phyloP scores from a whole-genome alignment of 2,113 vertebrate species.

The Toxostoma redivivum region DNA sequence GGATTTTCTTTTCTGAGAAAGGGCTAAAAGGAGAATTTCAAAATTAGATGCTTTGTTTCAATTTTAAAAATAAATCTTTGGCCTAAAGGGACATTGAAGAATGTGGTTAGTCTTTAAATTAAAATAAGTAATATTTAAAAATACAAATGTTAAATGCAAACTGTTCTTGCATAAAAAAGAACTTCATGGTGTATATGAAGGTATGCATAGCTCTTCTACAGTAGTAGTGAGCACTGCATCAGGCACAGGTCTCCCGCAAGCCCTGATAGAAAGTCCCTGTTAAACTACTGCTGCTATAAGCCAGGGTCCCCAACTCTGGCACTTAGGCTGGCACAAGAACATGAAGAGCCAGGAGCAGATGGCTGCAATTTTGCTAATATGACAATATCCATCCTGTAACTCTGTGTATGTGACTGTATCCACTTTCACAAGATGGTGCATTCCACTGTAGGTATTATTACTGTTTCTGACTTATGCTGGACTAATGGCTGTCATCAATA shows the following conservation, averaged over 20 bases:
- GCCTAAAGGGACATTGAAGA: background rate
- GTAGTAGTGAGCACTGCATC: background rate
- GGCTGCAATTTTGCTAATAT: background rate
- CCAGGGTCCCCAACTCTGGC: background rate
- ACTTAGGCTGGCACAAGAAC: background rate
- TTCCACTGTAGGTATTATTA: background rate
- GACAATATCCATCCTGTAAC: background rate
- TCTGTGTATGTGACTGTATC: background rate
- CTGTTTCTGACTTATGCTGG: background rate
- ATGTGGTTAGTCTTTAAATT: background rate
- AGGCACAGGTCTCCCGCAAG: background rate
- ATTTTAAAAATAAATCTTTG: background rate
- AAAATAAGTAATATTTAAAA: background rate
- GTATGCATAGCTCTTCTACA: background rate
- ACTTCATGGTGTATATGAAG: background rate
- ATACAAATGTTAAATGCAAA: background rate
- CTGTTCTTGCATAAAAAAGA: background rate
- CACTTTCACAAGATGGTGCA: background rate
- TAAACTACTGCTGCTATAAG: background rate
- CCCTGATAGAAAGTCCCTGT: background rate
- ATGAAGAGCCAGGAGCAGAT: background rate
- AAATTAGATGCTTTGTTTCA: background rate
- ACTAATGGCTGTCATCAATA: background rate
- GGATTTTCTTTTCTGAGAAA: background rate
- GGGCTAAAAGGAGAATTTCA: background rate